These are phyloP conservation scores for Hydrotaea diabolus DNA, from an alignment of 2,888 invertebrate species.

Conservation along the genomic window DNA sequence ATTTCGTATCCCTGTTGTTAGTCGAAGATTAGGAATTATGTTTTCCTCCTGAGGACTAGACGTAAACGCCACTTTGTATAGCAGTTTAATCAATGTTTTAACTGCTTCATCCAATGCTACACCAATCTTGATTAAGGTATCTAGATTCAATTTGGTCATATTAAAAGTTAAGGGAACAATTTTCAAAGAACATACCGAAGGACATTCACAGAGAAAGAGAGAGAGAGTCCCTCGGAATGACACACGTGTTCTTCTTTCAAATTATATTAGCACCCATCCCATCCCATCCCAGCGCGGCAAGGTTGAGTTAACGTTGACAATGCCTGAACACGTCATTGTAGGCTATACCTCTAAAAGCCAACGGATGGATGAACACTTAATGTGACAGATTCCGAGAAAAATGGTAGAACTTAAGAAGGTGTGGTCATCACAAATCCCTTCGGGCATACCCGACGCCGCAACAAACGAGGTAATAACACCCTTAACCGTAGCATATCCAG, in stretches of 20 bases:
- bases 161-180: too few relatives aligned
- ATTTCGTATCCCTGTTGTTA: too few relatives aligned
- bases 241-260: background rate
- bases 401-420: slow-evolving; percentile 9
- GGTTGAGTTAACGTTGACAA: background rate
- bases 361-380: background rate
- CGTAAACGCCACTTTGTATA: too few relatives aligned
- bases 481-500: background rate
- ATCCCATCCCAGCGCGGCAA: background rate
- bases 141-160: too few relatives aligned
- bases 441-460: background rate
- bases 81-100: too few relatives aligned
- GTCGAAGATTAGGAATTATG: too few relatives aligned
- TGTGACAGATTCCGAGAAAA: slow-evolving; percentile 25
- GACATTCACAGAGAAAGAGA: too few relatives aligned
- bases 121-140: too few relatives aligned
- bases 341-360: slow-evolving; percentile 4
- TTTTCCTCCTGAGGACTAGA: too few relatives aligned
- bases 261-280: slow-evolving; percentile 6
- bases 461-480: slow-evolving; percentile 16
- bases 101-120: too few relatives aligned
- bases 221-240: too few relatives aligned
- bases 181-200: too few relatives aligned
- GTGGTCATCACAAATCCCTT: slow-evolving; percentile 15
- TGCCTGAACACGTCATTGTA: slow-evolving; percentile 6